Evolutionary conservation across 2,113 vertebrate genomes (phyloP), one percentile per base, ranked within the genome.

Genomic region (Oostethus manadensis): DNA sequence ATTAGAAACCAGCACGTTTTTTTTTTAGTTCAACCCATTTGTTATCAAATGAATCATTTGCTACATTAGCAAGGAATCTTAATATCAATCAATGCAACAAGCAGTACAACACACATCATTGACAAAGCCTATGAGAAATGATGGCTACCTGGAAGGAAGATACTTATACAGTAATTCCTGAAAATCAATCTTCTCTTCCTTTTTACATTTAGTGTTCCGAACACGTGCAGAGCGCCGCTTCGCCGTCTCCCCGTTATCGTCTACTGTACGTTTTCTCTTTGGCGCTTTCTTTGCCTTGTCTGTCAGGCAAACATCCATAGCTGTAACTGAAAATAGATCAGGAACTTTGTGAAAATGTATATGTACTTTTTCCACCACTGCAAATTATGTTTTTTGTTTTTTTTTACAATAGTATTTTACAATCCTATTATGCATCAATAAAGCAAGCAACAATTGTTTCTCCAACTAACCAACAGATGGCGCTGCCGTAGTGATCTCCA

Each of bases 111-210:
- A 51, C 15, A 29, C 23, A 33, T 26, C 23, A 47, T 21, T 26
- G 21, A 7, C 16, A 16, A 3, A 15, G 20, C 20, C 8, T 20
- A 14, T 49, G 11, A 33, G 16, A 29, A 21, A 22, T 42, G n/a
- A 35, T 6, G 21, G 20, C 20, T 49, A 60, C 97, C 97, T 94
- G 60, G 95, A 91, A 0, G 97, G 97, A n/a, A 99, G 85, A 68
- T 95, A 96, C 71, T 99, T 99, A 56, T 93, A 88, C 62, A 99
- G 86, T 10, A 99, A 88, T 59, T 98, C 97, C 64, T 98, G 97
- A 74, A 99, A 98, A 66, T 99, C 97, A 9, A 99, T 92, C 64
- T 96, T 98, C 85, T 98, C 97, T 55, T 99, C 97, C 54, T 98
- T 99, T 64, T 99, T 99, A 84, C 94, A 95, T 66, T 93, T 97